These are phyloP conservation scores for Pasiphila rectangulata DNA, from an alignment of 2,888 invertebrate species.

Conservation along the genomic window DNA sequence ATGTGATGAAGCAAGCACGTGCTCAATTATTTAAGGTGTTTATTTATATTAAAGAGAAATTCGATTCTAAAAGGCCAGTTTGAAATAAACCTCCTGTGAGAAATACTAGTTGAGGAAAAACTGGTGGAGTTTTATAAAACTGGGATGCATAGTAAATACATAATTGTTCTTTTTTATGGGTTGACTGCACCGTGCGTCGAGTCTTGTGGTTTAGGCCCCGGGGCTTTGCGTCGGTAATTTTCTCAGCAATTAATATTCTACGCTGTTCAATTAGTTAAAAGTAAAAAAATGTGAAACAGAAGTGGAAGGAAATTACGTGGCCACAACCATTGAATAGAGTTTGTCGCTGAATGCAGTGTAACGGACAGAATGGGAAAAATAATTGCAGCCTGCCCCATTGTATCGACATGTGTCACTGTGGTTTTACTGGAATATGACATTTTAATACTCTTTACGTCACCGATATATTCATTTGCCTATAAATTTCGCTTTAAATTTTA, in stretches of 20 bases:
- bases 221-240: constrained; percentile 62
- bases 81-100: constrained; percentile 6
- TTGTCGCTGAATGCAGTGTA: constrained; percentile 38
- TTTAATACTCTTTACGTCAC: constrained; percentile 10
- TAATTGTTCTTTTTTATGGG: constrained; percentile 67
- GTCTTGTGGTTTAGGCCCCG: constrained; percentile 68
- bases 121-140: constrained; percentile 53
- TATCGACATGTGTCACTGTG: constrained; percentile 58
- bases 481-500: not conserved
- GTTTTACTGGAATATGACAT: constrained; percentile 38
- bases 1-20: constrained; percentile 24
- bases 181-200: constrained; percentile 47
- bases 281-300: constrained; percentile 68
- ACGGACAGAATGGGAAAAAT: constrained; percentile 57
- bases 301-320: constrained; percentile 59
- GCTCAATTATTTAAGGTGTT: constrained; percentile 11
- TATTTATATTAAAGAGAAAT: not conserved
- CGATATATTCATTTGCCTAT: constrained; percentile 2
- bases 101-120: constrained; percentile 42
- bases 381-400: constrained; percentile 51
- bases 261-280: constrained; percentile 67
- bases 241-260: constrained; percentile 75
- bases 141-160: constrained; percentile 46
- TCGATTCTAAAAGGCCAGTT: not conserved
- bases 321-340: constrained; percentile 53